phyloP scores from a whole-genome alignment of 2,113 vertebrate genomes.

The Rhadina sibilatrix region DNA sequence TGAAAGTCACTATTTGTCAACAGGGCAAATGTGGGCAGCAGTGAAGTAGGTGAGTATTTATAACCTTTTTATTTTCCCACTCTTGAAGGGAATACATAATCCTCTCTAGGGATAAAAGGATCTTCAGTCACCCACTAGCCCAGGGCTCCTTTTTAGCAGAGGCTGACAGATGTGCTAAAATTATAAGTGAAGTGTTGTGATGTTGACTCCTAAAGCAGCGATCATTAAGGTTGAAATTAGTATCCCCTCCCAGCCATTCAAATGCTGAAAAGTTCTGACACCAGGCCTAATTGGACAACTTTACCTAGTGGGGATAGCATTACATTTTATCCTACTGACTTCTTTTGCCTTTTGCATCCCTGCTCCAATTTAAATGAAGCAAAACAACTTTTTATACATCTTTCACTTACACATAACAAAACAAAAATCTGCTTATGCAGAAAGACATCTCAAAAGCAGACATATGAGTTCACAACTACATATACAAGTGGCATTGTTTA shows the following conservation, averaged over 20 bases:
- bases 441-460: conserved; percentile 64
- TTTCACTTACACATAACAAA: conserved; percentile 57
- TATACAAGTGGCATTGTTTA: conserved; percentile 61
- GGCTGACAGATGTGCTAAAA: conserved; percentile 64
- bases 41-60: conserved; percentile 47
- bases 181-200: conserved; percentile 65
- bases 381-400: conserved; percentile 58
- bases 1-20: conserved; percentile 50
- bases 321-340: conserved; percentile 46
- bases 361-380: conserved; percentile 61
- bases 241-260: conserved; percentile 63
- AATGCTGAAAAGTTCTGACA: conserved; percentile 66
- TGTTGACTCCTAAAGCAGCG: conserved; percentile 66
- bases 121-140: conserved; percentile 61
- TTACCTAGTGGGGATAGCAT: conserved; percentile 57
- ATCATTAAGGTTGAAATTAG: conserved; percentile 70
- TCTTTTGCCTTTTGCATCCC: conserved; percentile 46
- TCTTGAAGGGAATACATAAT: conserved; percentile 58
- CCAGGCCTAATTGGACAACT: conserved; percentile 57
- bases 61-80: conserved; percentile 38
- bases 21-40: conserved; percentile 21
- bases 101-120: conserved; percentile 54
- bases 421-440: conserved; percentile 71
- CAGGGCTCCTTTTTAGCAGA: conserved; percentile 60
- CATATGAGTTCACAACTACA: conserved; percentile 38